Base-by-base conservation (phyloP, 2,797 vertebrate genomes). In the Allochrocebus solatus region DNA sequence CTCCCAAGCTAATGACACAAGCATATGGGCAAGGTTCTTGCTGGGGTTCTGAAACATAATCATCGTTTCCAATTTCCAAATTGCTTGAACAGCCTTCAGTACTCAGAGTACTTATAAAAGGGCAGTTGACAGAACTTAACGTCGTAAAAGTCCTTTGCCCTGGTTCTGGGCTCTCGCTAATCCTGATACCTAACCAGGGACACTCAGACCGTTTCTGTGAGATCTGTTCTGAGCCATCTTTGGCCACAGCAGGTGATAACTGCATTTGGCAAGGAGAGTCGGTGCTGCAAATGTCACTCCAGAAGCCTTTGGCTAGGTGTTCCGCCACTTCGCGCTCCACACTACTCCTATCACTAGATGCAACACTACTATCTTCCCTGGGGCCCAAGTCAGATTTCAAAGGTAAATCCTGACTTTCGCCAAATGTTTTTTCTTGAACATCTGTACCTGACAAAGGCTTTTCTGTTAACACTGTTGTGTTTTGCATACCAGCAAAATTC, bases 281-380 rank as follows among this genome's bases (percentile, higher is more conserved):
- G 55, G 99, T 96, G n/a, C 98, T 99, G 94, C 99, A 99, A 28
- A 99, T 95, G 90, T 99, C 99, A 53, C 99, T 98, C 99, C 99
- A 99, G 98, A 99, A 99, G 12, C 99, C 99, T 97, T 99, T 99
- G 0, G 99, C 99, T 22, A 99, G 98, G 98, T 99, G 99, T 97
- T 99, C 99, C 1, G 99, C 99, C 91, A 99, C 99, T 97, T 99
- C 99, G 82, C 99, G 99, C 95, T 99, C 99, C 83, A 99, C 99
- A 0, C 99, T 99, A 93, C 99, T 99, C 89, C 99, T 98, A 43
- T 98, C 98, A 14, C 97, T 97, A 12, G 98, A 74, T 28, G 97
- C 96, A 2, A 95, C 76, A 92, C 97, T 5, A 33, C 75, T 79
- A 8, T 98, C 96, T 86, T 98, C 98, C 53, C 95, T 95, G 48